phyloP scores from a whole-genome alignment of 1,140 invertebrate species.

The Drosophila santomea region DNA sequence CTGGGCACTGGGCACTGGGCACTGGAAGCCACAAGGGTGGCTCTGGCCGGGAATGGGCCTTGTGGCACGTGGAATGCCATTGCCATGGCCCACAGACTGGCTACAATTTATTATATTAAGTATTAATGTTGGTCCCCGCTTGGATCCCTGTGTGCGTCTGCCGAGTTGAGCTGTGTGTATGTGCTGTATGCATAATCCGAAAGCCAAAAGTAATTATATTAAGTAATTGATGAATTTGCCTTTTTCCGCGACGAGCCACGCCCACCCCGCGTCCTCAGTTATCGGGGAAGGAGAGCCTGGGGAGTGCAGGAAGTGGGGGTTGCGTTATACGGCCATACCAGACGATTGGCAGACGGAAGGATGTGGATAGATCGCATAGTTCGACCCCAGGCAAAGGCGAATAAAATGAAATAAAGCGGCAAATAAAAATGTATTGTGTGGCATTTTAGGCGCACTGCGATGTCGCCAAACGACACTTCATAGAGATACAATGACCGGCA shows the following conservation, averaged over 20 bases:
- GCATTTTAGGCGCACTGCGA: conserved; percentile 75
- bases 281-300: neutral
- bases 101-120: conserved; percentile 83
- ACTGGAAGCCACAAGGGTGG: neutral
- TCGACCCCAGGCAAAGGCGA: conserved; percentile 24
- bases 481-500: conserved; percentile 54
- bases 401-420: conserved; percentile 81
- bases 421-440: conserved; percentile 82
- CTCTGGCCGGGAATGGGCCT: conserved; percentile 14
- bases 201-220: conserved; percentile 84
- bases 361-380: conserved; percentile 26
- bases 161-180: conserved; percentile 5
- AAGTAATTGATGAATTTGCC: conserved; percentile 84
- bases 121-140: conserved; percentile 72
- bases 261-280: neutral
- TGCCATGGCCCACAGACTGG: conserved; percentile 72
- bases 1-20: conserved; percentile 1
- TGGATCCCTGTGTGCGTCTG: conserved; percentile 1
- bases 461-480: conserved; percentile 12
- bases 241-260: conserved; percentile 60
- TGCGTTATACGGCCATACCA: conserved; percentile 34
- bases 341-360: conserved; percentile 54
- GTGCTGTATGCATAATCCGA: conserved; percentile 78
- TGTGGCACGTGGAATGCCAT: conserved; percentile 51
- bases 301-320: neutral